Percentiles rank a stretch among this genome's conserved stretches.
Conservation (phyloP, 1,140 invertebrate genomes). For the Ceratina calcarata region DNA sequence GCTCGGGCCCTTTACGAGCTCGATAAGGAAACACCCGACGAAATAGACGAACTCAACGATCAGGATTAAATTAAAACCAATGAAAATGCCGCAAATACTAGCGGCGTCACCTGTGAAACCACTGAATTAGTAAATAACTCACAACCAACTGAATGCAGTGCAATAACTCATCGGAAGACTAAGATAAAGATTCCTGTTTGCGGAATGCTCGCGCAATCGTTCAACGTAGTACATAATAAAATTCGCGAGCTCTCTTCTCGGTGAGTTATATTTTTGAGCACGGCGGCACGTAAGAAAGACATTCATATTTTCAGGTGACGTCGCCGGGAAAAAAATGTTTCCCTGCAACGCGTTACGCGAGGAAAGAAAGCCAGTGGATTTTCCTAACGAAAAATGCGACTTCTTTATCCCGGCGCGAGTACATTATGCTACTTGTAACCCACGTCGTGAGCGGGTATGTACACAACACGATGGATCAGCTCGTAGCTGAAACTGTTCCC, state of each 20-base stretch:
- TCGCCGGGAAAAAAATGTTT: background rate
- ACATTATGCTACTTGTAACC: conserved; percentile 29
- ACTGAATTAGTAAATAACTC: background rate
- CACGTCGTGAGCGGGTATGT: background rate
- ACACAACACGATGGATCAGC: conserved; percentile 36
- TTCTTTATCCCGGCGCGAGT: conserved; percentile 21
- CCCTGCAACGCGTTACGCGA: background rate
- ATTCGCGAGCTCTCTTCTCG: no score
- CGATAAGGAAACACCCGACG: conserved; percentile 67
- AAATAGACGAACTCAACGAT: conserved; percentile 83
- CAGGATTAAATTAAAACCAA: conserved; percentile 83
- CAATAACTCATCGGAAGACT: no score
- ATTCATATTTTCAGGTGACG: conserved; percentile 2
- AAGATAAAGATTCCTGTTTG: no score
- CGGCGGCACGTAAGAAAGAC: background rate
- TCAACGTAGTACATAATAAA: no score
- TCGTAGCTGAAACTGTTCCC: background rate
- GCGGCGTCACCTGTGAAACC: conserved; percentile 81
- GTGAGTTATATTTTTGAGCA: no score
- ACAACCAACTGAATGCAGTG: background rate
- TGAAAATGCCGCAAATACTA: conserved; percentile 83
- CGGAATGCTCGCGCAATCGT: no score
- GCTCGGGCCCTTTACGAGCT: conserved; percentile 28
- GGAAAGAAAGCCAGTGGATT: background rate
- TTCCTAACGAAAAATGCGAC: conserved; percentile 23